phyloP scores from a whole-genome alignment of 2,888 invertebrate species.

The Willowsia nigromaculata region DNA sequence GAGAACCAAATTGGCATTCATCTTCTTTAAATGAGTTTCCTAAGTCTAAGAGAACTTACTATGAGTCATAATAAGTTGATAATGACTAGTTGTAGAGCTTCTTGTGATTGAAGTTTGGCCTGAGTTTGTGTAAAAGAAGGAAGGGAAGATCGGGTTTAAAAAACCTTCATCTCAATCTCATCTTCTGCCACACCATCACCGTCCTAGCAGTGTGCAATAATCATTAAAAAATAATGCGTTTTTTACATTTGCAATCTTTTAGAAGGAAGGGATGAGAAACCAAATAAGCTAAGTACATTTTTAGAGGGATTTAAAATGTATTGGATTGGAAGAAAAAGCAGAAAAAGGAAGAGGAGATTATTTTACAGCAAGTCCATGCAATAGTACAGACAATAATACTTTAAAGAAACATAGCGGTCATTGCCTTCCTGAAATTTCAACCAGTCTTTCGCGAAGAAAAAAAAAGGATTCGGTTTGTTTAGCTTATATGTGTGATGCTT shows the following conservation, averaged over 20 bases:
- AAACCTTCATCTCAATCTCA: background rate
- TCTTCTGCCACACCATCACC: constrained; percentile 36
- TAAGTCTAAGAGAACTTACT: too few relatives aligned
- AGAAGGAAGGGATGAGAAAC: constrained; percentile 30
- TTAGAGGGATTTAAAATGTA: constrained; percentile 29
- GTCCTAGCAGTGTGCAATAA: constrained; percentile 33
- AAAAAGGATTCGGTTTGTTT: constrained; percentile 20
- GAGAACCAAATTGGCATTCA: background rate
- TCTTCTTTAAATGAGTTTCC: background rate
- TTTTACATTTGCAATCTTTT: constrained; percentile 47
- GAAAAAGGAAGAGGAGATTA: background rate
- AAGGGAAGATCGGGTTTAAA: background rate
- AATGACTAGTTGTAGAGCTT: too few relatives aligned
- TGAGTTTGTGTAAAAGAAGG: too few relatives aligned
- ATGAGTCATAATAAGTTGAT: too few relatives aligned
- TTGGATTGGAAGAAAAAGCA: constrained; percentile 40
- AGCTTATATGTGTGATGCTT: constrained; percentile 41
- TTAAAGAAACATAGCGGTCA: constrained; percentile 55
- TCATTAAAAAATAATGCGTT: constrained; percentile 61
- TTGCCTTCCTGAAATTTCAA: constrained; percentile 65
- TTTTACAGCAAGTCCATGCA: constrained; percentile 8
- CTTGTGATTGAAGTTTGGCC: too few relatives aligned
- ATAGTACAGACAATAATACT: background rate
- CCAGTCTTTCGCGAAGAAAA: constrained; percentile 50
- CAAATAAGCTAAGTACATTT: constrained; percentile 15